Conservation (phyloP, 2,113 vertebrate species). For the Chaetodon auriga region DNA sequence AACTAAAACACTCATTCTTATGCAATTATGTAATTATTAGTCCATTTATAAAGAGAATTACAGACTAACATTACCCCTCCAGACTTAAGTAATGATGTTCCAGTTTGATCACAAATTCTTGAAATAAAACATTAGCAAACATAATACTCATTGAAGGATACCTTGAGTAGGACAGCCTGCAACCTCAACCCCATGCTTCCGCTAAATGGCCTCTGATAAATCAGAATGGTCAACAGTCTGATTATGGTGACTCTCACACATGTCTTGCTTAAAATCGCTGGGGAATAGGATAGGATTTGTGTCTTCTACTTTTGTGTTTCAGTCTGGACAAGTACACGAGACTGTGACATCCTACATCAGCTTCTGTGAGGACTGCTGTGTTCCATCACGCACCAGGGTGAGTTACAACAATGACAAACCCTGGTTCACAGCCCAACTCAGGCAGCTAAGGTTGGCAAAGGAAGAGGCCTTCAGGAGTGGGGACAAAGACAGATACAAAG, state of each 20-base stretch:
- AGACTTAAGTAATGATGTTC: background rate
- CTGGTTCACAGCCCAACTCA: no score
- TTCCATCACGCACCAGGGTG: no score
- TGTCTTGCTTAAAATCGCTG: conserved; percentile 29
- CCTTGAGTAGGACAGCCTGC: conserved; percentile 35
- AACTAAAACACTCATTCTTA: no score
- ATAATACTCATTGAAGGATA: conserved; percentile 5
- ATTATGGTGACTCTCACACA: conserved; percentile 27
- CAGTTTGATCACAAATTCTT: background rate
- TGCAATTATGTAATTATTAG: background rate
- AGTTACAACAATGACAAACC: no score
- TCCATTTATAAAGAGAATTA: background rate
- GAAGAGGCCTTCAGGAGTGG: no score
- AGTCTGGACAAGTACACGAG: no score
- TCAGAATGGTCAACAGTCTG: conserved; percentile 10
- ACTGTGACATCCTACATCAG: no score
- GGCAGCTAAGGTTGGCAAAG: no score
- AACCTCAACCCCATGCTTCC: conserved; percentile 35
- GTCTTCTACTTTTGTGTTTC: conserved; percentile 56
- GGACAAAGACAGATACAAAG: no score
- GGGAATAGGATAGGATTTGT: conserved; percentile 27
- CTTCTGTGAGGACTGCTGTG: no score
- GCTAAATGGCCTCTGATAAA: background rate
- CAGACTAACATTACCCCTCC: conserved; percentile 2
- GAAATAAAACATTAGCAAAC: background rate